Evolutionary conservation across 2,888 invertebrate species (phyloP).

Genomic region (Agrochola macilenta): DNA sequence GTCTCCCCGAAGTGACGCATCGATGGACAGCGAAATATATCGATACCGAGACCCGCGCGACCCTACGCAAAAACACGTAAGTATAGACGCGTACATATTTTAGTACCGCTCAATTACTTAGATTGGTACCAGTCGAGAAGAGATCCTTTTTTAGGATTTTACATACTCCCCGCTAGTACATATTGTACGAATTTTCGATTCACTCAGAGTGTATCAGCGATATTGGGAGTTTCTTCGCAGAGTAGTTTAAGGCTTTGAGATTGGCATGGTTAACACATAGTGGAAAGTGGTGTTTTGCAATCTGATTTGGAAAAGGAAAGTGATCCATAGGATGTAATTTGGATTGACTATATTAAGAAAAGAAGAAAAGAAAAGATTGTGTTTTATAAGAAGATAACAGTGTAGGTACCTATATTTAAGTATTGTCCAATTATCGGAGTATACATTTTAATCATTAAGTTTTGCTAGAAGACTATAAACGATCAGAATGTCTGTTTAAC

Average conservation of each 20-base stretch:
- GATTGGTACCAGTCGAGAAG: conserved; percentile 63
- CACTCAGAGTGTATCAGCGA: conserved; percentile 40
- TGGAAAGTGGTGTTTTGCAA: conserved; percentile 19
- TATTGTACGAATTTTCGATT: conserved; percentile 62
- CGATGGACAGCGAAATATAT: conserved; percentile 84
- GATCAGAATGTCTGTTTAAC: neutral
- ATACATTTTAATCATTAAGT: neutral
- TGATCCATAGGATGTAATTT: neutral
- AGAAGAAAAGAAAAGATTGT: neutral
- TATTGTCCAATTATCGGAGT: neutral
- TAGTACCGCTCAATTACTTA: conserved; percentile 69
- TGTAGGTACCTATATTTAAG: no score
- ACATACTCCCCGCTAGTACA: conserved; percentile 57
- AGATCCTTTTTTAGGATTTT: conserved; percentile 58
- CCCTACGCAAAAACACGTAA: conserved; percentile 72
- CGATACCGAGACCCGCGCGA: conserved; percentile 76
- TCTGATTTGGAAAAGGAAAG: conserved; percentile 25
- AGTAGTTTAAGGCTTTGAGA: conserved; percentile 38
- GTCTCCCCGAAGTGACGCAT: conserved; percentile 80
- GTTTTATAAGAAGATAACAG: neutral
- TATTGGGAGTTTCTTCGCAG: conserved; percentile 44
- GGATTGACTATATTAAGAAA: neutral
- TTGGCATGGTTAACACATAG: conserved; percentile 36
- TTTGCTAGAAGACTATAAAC: neutral
- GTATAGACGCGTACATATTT: conserved; percentile 69